These are phyloP conservation scores for Subanguina moxae DNA, from an alignment of 1,140 invertebrate species.

Conservation along the genomic window DNA sequence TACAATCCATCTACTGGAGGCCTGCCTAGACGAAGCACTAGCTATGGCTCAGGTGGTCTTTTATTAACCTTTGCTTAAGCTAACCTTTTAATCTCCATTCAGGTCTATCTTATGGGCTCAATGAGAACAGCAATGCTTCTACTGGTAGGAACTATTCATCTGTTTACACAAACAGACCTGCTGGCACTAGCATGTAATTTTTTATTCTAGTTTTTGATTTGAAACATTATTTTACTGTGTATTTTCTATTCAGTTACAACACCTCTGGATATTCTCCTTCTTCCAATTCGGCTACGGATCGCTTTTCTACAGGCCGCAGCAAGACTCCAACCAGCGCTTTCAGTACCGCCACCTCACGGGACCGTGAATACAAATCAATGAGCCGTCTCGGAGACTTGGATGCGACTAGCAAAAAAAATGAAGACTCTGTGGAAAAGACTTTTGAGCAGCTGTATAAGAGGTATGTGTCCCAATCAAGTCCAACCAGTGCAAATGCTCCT, in stretches of 20 bases:
- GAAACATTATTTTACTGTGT: no score
- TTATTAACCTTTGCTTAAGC: not conserved
- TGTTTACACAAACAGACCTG: no score
- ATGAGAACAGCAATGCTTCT: not conserved
- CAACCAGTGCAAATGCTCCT: no score
- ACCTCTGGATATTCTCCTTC: not conserved
- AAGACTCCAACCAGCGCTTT: not conserved
- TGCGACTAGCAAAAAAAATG: not conserved
- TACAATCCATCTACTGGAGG: not conserved
- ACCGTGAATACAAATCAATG: conserved; percentile 1
- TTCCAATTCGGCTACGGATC: not conserved
- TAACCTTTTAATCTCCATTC: not conserved
- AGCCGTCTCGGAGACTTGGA: not conserved
- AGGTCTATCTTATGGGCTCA: not conserved
- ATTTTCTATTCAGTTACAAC: no score
- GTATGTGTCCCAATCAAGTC: not conserved
- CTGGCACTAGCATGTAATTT: no score
- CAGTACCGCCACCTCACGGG: not conserved
- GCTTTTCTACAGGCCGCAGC: not conserved
- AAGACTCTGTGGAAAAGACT: conserved; percentile 1
- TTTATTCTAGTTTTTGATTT: no score
- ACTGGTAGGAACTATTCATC: no score
- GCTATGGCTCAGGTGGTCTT: not conserved
- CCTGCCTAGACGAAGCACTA: not conserved
- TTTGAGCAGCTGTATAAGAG: not conserved